Evolutionary conservation across 2,888 invertebrate genomes (phyloP).

Genomic region (Anagyrus pseudococci): DNA sequence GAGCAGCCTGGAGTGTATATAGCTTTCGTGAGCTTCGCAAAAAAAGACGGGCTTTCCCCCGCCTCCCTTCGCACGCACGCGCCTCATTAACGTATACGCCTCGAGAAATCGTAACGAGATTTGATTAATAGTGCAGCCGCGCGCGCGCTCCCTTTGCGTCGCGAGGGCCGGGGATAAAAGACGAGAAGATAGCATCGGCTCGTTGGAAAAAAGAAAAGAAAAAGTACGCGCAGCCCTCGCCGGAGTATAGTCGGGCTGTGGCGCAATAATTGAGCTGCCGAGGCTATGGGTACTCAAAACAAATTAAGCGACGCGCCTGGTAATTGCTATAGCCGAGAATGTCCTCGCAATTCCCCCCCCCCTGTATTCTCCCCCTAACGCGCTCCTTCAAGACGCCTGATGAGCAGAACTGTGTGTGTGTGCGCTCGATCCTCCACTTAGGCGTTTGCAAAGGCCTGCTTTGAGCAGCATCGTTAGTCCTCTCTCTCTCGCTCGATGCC

Average conservation of each 20-base stretch:
- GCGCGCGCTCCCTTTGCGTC: neutral
- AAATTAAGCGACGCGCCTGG: constrained; percentile 57
- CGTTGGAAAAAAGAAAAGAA: constrained; percentile 15
- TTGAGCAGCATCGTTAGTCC: too few relatives aligned
- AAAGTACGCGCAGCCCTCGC: constrained; percentile 27
- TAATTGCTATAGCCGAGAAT: too few relatives aligned
- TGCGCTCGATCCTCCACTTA: too few relatives aligned
- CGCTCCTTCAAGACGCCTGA: too few relatives aligned
- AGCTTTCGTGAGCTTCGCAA: too few relatives aligned
- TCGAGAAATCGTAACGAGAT: constrained; percentile 16
- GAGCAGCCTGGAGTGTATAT: neutral
- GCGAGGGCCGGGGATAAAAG: too few relatives aligned
- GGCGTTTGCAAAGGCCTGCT: too few relatives aligned
- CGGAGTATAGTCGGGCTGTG: constrained; percentile 33
- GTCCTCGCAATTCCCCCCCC: too few relatives aligned
- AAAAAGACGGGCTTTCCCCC: neutral
- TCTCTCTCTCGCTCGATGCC: too few relatives aligned
- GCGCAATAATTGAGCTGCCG: constrained; percentile 11
- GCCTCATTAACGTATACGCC: constrained; percentile 7
- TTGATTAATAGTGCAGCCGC: constrained; percentile 12
- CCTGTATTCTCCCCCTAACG: too few relatives aligned
- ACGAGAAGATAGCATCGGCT: too few relatives aligned
- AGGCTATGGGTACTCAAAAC: constrained; percentile 53
- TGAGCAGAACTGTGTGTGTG: too few relatives aligned
- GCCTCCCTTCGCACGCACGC: neutral